Conservation (phyloP, 2,113 vertebrate genomes). For the Cyprinodon brontotheroides region DNA sequence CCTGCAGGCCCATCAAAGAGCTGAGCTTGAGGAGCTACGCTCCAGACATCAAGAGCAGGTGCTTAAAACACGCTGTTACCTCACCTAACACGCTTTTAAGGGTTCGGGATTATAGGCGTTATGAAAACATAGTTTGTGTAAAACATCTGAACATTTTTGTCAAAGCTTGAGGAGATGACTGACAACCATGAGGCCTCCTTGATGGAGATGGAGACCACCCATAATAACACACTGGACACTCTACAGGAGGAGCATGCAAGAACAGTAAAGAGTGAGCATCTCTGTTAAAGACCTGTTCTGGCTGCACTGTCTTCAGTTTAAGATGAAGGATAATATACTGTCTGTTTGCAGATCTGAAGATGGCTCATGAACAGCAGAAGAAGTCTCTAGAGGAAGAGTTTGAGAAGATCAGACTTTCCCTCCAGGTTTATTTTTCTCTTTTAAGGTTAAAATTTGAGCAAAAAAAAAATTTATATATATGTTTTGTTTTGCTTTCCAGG, state of each 20-base stretch:
- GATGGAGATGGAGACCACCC: constrained; percentile 84
- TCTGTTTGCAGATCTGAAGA: constrained; percentile 84
- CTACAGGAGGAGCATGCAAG: constrained; percentile 88
- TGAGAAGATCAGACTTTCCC: constrained; percentile 89
- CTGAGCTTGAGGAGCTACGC: constrained; percentile 62
- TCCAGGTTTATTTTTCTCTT: constrained; percentile 82
- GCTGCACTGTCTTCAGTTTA: not conserved
- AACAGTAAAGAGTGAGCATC: constrained; percentile 86
- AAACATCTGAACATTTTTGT: not conserved
- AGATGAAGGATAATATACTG: not conserved
- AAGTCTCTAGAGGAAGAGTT: constrained; percentile 90
- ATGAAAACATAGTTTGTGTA: not conserved
- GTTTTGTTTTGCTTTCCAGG: constrained; percentile 72
- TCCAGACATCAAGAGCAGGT: constrained; percentile 78
- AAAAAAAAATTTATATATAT: not conserved
- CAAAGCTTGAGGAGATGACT: constrained; percentile 88
- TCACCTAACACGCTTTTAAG: not conserved
- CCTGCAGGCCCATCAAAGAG: constrained; percentile 79
- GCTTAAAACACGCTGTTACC: not conserved
- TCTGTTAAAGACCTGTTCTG: not conserved
- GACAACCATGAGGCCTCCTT: constrained; percentile 82
- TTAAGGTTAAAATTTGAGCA: accelerated
- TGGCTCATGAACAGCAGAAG: constrained; percentile 89
- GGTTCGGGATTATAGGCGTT: not conserved
- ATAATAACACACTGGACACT: constrained; percentile 80